Conservation (phyloP, 2,113 vertebrate genomes). For the Hippotragus niger region DNA sequence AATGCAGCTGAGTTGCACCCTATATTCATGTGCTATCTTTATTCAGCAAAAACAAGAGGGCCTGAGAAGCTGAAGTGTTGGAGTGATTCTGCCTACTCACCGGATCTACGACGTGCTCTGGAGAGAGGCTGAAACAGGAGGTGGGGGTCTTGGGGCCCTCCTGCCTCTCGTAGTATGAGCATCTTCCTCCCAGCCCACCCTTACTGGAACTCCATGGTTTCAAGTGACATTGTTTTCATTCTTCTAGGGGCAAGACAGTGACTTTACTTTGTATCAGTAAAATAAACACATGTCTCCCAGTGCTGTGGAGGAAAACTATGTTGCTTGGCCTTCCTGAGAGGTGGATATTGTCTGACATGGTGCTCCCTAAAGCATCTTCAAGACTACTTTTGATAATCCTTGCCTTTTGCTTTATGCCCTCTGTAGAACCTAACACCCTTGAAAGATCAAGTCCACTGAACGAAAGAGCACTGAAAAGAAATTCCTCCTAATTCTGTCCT, state of each 20-base stretch:
- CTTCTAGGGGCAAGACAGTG: background rate
- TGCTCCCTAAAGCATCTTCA: background rate
- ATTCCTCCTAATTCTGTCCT: background rate
- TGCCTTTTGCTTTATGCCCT: background rate
- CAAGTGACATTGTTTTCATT: background rate
- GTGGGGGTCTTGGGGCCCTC: no score
- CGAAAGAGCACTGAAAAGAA: conserved; percentile 1
- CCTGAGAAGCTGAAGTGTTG: background rate
- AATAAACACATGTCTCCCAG: background rate
- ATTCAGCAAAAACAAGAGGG: background rate
- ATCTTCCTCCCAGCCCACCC: background rate
- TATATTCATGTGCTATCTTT: background rate
- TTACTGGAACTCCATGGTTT: background rate
- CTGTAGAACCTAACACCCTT: background rate
- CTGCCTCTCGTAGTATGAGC: background rate
- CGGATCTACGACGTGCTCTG: accelerated
- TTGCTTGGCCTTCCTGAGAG: background rate
- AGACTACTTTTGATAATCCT: background rate
- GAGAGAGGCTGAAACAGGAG: background rate
- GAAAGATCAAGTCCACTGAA: background rate
- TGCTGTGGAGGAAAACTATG: background rate
- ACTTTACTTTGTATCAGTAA: background rate
- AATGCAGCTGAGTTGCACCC: background rate
- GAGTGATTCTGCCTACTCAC: background rate
- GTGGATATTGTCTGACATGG: background rate